Conservation (phyloP, 53 echinoderm and acorn worm genomes). For the Echinometra lucunter region DNA sequence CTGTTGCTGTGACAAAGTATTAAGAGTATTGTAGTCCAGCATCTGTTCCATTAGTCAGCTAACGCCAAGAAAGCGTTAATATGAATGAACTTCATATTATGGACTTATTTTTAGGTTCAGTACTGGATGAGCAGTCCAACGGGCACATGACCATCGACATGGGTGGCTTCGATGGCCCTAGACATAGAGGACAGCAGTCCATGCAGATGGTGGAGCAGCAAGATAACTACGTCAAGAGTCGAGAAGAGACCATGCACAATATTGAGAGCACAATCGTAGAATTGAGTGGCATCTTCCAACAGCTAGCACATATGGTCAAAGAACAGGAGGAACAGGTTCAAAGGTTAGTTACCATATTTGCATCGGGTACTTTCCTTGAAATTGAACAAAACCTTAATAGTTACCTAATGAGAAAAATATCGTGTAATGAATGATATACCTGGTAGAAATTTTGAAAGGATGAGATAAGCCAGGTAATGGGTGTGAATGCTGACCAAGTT, state of each 20-base stretch:
- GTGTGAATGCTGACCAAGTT: too few species aligned
- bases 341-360: conserved; percentile 78
- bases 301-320: conserved; percentile 98
- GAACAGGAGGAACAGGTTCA: conserved; percentile 98
- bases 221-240: conserved; percentile 90
- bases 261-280: conserved; percentile 98
- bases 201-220: conserved; percentile 94
- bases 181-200: conserved; percentile 79
- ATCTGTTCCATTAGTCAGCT: too few species aligned
- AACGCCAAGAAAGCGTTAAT: too few species aligned
- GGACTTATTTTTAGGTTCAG: conserved; percentile 64
- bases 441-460: too few species aligned
- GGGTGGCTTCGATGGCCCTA: conserved; percentile 84
- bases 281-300: conserved; percentile 96
- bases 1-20: too few species aligned
- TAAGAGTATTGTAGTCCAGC: too few species aligned
- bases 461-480: too few species aligned
- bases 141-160: conserved; percentile 92
- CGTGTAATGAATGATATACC: neutral
- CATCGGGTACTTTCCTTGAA: neutral
- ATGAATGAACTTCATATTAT: neutral
- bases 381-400: neutral
- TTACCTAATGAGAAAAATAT: neutral
- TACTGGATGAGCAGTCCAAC: conserved; percentile 84
- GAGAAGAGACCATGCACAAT: conserved; percentile 97